Evolutionary conservation across 2,888 invertebrate species (phyloP).

Genomic region (Phortica magna): DNA sequence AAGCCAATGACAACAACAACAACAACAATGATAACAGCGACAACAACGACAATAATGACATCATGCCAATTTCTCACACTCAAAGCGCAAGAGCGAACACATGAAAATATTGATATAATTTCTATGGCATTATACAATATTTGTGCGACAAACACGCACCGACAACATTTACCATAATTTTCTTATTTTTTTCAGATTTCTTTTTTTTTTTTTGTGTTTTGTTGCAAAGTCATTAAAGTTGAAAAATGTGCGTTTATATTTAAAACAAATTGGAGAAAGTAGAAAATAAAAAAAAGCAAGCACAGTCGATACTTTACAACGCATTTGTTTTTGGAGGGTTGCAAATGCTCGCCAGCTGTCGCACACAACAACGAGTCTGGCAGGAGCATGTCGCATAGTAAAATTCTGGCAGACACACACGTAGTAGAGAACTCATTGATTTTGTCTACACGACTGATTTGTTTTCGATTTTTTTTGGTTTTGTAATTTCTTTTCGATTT

Average conservation of each 20-base stretch:
- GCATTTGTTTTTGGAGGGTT: neutral
- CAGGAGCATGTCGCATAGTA: neutral
- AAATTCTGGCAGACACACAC: neutral
- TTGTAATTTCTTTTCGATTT: too few relatives aligned
- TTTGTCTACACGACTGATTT: neutral
- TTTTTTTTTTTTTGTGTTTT: neutral
- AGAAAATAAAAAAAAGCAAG: neutral
- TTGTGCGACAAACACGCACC: too few relatives aligned
- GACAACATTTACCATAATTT: neutral
- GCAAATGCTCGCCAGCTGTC: neutral
- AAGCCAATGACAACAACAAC: neutral
- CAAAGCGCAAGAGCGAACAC: neutral
- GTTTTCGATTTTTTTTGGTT: too few relatives aligned
- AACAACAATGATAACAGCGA: neutral
- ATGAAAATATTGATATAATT: slow-evolving; percentile 28
- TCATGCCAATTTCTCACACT: neutral
- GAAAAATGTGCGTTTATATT: slow-evolving; percentile 29
- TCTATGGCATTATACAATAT: slow-evolving; percentile 16
- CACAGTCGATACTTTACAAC: slow-evolving; percentile 10
- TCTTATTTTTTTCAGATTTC: neutral
- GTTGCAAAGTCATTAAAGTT: slow-evolving; percentile 28
- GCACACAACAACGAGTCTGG: neutral
- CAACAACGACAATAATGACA: neutral
- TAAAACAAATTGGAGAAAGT: slow-evolving; percentile 22
- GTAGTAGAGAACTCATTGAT: neutral